These are phyloP conservation scores for Raja brachyura DNA, from an alignment of 2,113 vertebrate genomes.

Conservation along the genomic window DNA sequence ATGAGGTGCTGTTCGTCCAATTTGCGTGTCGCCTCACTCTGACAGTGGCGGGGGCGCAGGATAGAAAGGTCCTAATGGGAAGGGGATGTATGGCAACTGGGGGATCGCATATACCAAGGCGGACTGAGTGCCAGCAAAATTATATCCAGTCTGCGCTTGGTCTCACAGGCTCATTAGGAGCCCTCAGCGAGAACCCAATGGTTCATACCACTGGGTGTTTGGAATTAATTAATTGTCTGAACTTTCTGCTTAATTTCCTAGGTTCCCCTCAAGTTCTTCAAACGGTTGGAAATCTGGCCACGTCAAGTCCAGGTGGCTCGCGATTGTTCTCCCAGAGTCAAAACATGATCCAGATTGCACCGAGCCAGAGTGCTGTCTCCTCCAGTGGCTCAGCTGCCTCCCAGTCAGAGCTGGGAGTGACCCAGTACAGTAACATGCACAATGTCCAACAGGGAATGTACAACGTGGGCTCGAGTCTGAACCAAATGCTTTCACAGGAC, in stretches of 20 bases:
- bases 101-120: too few species aligned
- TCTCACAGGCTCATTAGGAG: too few species aligned
- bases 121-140: too few species aligned
- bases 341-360: constrained; percentile 73
- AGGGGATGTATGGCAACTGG: too few species aligned
- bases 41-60: too few species aligned
- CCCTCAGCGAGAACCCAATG: too few species aligned
- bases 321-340: constrained; percentile 80
- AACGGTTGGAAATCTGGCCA: constrained; percentile 67
- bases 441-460: constrained; percentile 71
- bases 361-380: constrained; percentile 63
- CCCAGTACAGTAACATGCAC: constrained; percentile 68
- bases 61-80: too few species aligned
- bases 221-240: constrained; percentile 22
- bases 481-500: constrained; percentile 59
- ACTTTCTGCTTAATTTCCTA: constrained; percentile 48
- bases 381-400: constrained; percentile 56
- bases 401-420: constrained; percentile 70
- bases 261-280: constrained; percentile 73
- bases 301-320: constrained; percentile 64
- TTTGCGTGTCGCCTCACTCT: too few species aligned
- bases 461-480: constrained; percentile 62
- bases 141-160: too few species aligned
- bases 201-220: too few species aligned
- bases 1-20: too few species aligned